phyloP scores from a whole-genome alignment of 2,888 invertebrate species.

The Apomyelois bistriatella region DNA sequence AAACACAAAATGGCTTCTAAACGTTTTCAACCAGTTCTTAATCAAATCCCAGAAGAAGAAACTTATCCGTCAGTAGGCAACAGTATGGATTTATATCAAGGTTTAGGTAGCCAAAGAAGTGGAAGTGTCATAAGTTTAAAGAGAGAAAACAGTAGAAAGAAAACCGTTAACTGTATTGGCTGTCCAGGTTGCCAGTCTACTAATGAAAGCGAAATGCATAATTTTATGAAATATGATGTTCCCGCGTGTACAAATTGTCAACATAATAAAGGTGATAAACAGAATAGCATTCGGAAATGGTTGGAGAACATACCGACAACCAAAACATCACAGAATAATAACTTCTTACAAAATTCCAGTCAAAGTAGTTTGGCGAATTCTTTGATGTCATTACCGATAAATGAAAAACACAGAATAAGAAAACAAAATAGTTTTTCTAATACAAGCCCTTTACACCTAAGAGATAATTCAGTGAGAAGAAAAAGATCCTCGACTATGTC shows the following conservation, averaged over 20 bases:
- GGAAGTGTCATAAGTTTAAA: constrained; percentile 80
- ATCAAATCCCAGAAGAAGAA: constrained; percentile 91
- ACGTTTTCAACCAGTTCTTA: constrained; percentile 87
- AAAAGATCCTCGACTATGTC: constrained; percentile 57
- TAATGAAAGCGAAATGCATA: constrained; percentile 44
- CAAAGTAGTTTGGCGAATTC: constrained; percentile 51
- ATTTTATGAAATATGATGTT: constrained; percentile 63
- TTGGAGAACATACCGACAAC: constrained; percentile 83
- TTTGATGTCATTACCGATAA: constrained; percentile 53
- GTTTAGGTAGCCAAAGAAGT: constrained; percentile 74
- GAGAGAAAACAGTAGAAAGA: constrained; percentile 81
- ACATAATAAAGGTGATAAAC: constrained; percentile 83
- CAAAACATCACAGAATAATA: constrained; percentile 54
- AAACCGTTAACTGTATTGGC: constrained; percentile 77
- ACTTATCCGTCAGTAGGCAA: constrained; percentile 69
- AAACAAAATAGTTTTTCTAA: constrained; percentile 65
- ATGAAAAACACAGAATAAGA: constrained; percentile 45
- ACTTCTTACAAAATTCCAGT: constrained; percentile 39
- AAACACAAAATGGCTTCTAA: constrained; percentile 93
- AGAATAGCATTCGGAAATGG: constrained; percentile 87
- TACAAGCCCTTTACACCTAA: constrained; percentile 40
- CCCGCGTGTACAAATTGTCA: constrained; percentile 77
- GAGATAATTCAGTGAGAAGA: constrained; percentile 43
- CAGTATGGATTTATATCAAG: constrained; percentile 68
- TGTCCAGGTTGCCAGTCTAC: constrained; percentile 83